Evolutionary conservation across 2,113 vertebrate species (phyloP), one percentile per base, ranked within the genome.

Genomic region (Lathamus discolor): DNA sequence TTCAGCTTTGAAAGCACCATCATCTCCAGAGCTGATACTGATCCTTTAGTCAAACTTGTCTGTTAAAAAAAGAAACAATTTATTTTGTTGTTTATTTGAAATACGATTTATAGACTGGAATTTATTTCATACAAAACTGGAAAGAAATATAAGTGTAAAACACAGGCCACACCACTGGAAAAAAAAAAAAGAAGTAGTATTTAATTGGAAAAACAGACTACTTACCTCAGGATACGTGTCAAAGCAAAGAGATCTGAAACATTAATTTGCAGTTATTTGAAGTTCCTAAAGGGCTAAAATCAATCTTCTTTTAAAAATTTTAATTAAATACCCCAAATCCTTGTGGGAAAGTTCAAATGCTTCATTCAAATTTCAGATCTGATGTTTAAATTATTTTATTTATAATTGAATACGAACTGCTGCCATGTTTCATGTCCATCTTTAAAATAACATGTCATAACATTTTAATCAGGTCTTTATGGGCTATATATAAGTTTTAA

Each of bases 21-120:
- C 83, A 95, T 44, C 92, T 96, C 80, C 51, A 76, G 97, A 59
- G 97, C 95, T 49, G 91, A 98, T 70, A 37, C 27, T 81, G 97
- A 76, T 89, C 87, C 95, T 77, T 96, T 90, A 55, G 93, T 74
- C 73, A 86, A 82, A 92, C 11, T 74, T 59, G 4, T 67, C 91
- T 92, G 75, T 33, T 88, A 92, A 70, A 87, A 95, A 83, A 90
- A 9, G 25, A 81, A 82, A 74, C 22, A 64, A 79, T 79, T 86
- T 90, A 75, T 91, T 82, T 85, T 91, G 29, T 44, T 77, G 29
- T 87, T 82, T 51, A 54, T 59, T 92, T 94, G 55, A 95, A 90
- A 76, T 81, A 93, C 88, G 41, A 93, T 75, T 82, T 76, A 62
- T 68, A 19, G 68, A 92, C 15, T 91, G 19, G 37, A 66, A 86